Conservation (phyloP, 1,140 invertebrate genomes). For the Drosophila oshimai region DNA sequence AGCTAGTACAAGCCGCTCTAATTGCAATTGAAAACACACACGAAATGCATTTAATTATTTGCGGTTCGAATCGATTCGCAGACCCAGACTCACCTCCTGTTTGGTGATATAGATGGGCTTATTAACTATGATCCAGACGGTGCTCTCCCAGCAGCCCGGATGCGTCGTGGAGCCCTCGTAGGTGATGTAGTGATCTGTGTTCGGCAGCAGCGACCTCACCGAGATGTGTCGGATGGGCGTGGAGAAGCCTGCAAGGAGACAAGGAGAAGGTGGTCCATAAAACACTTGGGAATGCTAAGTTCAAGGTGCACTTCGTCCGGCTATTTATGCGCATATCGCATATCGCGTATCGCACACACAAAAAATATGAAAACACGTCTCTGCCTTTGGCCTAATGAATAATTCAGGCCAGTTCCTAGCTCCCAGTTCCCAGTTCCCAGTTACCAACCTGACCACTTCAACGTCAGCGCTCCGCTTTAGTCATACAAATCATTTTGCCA, state of each 20-base stretch:
- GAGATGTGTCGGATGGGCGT: slow-evolving; percentile 92
- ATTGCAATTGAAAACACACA: slow-evolving; percentile 63
- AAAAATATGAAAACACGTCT: slow-evolving; percentile 51
- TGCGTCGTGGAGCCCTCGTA: slow-evolving; percentile 99
- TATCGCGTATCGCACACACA: no score
- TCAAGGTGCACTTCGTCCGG: slow-evolving; percentile 53
- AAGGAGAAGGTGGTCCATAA: not conserved
- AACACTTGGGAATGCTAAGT: slow-evolving; percentile 40
- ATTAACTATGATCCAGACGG: slow-evolving; percentile 97
- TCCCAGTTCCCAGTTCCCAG: not conserved
- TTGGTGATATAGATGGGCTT: slow-evolving; percentile 97
- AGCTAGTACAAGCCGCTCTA: slow-evolving; percentile 39
- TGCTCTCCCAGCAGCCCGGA: slow-evolving; percentile 96
- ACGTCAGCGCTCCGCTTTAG: slow-evolving; percentile 44
- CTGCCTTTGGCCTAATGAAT: slow-evolving; percentile 57
- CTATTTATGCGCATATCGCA: slow-evolving; percentile 50
- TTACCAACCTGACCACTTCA: slow-evolving; percentile 41
- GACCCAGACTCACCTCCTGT: slow-evolving; percentile 87
- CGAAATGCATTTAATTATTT: slow-evolving; percentile 71
- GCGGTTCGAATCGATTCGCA: slow-evolving; percentile 29
- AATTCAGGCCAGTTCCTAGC: slow-evolving; percentile 42
- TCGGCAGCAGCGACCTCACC: slow-evolving; percentile 91
- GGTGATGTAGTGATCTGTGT: slow-evolving; percentile 96
- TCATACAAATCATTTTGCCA: slow-evolving; percentile 77
- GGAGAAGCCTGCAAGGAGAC: slow-evolving; percentile 86